phyloP scores from a whole-genome alignment of 2,888 invertebrate species.

The Iselma pallidipennis region DNA sequence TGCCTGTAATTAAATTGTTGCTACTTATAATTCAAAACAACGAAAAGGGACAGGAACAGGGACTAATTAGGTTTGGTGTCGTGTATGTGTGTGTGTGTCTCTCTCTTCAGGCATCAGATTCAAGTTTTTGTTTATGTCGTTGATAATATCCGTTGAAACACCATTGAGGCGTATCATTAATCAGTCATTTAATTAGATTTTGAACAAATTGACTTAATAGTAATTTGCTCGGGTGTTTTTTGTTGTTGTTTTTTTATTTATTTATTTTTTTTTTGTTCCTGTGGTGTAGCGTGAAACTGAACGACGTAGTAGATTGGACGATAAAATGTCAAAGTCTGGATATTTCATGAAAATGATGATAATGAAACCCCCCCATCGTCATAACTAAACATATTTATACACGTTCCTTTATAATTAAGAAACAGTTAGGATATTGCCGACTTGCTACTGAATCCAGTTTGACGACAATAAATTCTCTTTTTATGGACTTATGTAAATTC shows the following conservation, averaged over 20 bases:
- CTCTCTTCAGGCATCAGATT: no score
- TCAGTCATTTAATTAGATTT: conserved; percentile 26
- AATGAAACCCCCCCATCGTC: conserved; percentile 10
- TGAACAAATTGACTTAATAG: conserved; percentile 29
- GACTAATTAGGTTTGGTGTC: no score
- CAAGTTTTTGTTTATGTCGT: no score
- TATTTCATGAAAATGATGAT: conserved; percentile 16
- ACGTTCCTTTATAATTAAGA: conserved; percentile 43
- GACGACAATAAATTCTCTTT: conserved; percentile 54
- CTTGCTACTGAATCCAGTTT: conserved; percentile 54
- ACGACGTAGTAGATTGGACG: not conserved
- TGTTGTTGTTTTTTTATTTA: no score
- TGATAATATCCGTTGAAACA: no score
- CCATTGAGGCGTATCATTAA: conserved; percentile 18
- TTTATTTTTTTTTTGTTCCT: no score
- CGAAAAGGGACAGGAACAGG: no score
- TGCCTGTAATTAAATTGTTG: not conserved
- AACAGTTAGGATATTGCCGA: conserved; percentile 50
- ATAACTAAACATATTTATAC: conserved; percentile 39
- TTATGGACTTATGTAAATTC: conserved; percentile 49
- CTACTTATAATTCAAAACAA: no score
- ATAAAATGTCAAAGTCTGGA: conserved; percentile 17
- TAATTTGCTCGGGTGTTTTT: no score
- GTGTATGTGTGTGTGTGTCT: no score
- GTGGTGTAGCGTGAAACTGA: not conserved